Conservation (phyloP, 2,888 invertebrate genomes). For the Synanthedon formicaeformis region DNA sequence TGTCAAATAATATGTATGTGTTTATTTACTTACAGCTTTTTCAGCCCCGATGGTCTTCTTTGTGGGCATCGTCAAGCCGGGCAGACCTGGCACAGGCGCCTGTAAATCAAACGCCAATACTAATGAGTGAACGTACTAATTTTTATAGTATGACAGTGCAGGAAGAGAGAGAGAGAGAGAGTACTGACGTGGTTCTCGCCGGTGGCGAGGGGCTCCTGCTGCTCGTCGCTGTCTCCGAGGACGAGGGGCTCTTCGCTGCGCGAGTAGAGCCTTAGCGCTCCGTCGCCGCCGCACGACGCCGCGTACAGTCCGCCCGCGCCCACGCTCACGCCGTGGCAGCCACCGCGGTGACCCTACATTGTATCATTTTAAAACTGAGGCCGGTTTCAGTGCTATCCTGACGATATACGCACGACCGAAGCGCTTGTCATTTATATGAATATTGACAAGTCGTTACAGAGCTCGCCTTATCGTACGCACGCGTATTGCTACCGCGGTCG, state of each 20-base stretch:
- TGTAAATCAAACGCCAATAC: conserved; percentile 13
- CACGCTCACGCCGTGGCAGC: conserved; percentile 80
- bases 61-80: conserved; percentile 84
- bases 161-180: too few species aligned
- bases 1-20: too few species aligned
- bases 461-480: too few species aligned
- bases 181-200: conserved; percentile 70
- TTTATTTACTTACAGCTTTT: conserved; percentile 76
- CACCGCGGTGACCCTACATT: conserved; percentile 83
- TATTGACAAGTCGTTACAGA: too few species aligned
- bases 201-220: conserved; percentile 83
- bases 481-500: too few species aligned
- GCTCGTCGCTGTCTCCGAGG: conserved; percentile 92
- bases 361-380: too few species aligned
- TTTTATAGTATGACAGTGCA: not conserved
- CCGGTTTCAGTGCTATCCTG: too few species aligned
- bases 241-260: conserved; percentile 90
- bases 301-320: conserved; percentile 85
- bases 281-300: conserved; percentile 87
- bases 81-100: conserved; percentile 77
- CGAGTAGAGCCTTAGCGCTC: conserved; percentile 86
- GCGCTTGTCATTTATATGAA: too few species aligned
- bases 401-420: too few species aligned
- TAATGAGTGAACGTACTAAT: not conserved
- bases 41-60: conserved; percentile 90